Base-by-base conservation (phyloP, 2,888 invertebrate species). In the Acholoe squamosa region DNA sequence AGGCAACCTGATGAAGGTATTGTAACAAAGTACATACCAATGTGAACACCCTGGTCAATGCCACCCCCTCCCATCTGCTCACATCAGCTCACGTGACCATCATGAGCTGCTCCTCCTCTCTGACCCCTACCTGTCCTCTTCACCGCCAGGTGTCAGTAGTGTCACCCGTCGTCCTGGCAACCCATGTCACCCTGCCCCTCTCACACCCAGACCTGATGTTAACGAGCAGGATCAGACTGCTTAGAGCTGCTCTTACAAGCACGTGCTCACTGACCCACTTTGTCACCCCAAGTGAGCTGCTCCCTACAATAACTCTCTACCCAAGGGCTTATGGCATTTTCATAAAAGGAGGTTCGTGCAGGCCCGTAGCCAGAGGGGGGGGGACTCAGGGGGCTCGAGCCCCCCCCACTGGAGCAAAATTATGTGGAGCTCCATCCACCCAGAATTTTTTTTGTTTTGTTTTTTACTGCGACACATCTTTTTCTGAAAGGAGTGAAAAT, bases 161-260 rank as follows among this genome's bases (percentile, higher is more conserved):
- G 71, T 25, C 28, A 28, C 71, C 71, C 71, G 71, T 71, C 71
- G 19, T 25, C 71, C 71, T 71, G 71, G 28, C 71, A 71, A 71
- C 71, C 71, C 71, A 25, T 25, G 71, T 71, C 71, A 71, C 71
- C 71, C 31, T 0, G 71, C 71, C 25, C 25, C 71, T 25, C 28
- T 71, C 28, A 25, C 71, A 28, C 71, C 71, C 1, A 25, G 31
- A n/a, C 67, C 71, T 61, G 0, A 16, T 71, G 71, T 71, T 71
- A 71, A 71, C 71, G 28, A 71, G 71, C 71, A 25, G 71, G 71
- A 71, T 71, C 71, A 71, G 31, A 25, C 19, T 71, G 25, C 19
- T 71, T 25, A 3, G 28, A 71, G 71, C 71, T 71, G 14, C 71
- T 71, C 71, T 1, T 71, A 71, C 71, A 71, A n/a, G 25, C 61